Base-by-base conservation (phyloP, 2,113 vertebrate species). In the Apus apus region DNA sequence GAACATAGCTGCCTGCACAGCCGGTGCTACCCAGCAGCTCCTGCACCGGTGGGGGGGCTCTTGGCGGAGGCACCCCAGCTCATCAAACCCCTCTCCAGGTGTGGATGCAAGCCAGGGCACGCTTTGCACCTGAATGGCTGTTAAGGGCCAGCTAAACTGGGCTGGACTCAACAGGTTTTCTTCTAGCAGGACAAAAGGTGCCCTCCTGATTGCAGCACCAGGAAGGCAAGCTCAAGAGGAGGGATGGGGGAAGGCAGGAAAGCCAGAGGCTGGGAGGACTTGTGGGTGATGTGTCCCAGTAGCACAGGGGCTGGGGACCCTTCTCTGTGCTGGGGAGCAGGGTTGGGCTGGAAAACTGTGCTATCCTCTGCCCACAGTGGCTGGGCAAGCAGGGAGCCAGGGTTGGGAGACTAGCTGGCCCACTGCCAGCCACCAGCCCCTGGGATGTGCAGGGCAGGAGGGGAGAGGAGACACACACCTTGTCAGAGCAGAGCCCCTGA, bases 231-330 rank as follows among this genome's bases (percentile, higher is more conserved):
- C 18, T 3, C n/a, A 22, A 56, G 32, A 72, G 61, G 14, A 78
- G 7, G 3, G 5, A 11, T 26, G 51, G 50, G 50, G 13, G 14
- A 18, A 30, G 38, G 27, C 23, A 57, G 61, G 45, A 73, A 66
- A 72, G 48, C 17, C 34, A 65, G 40, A 79, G 46, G 22, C 30
- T 43, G 34, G 32, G 56, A 68, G 45, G 13, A 40, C 30, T 14
- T 53, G 25, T 1, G 11, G 32, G 13, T 46, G 51, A 32, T 21
- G 13, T 51, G 43, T 57, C n/a, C 32, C 15, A 23, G 13, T 11
- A 32, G 46, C 50, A 43, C 0, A 0, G 29, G 3, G 3, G 2
- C 1, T 36, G 13, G 34, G 40, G 36, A 50, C 32, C 3, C 12
- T n/a, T 58, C 27, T 80, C 30, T 23, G 26, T 60, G 29, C 20